A percentile compares a stretch with the other conserved stretches of the same genome.
These are phyloP conservation scores for Ranitomeya variabilis DNA, from an alignment of 2,113 vertebrate species.

Conservation along the genomic window DNA sequence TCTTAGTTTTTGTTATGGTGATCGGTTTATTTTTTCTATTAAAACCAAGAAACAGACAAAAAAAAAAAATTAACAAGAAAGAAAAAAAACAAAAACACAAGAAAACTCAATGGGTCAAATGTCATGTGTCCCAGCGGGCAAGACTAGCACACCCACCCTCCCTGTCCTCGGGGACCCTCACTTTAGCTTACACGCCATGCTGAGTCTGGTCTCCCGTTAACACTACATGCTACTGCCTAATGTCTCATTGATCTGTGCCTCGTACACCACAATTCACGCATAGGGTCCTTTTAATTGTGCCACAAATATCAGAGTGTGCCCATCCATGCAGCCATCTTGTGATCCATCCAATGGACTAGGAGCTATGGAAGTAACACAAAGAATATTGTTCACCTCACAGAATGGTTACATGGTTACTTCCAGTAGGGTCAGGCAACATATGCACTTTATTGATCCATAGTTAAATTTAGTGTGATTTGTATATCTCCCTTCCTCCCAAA, in stretches of 20 bases:
- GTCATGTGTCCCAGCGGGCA: conserved; percentile 45
- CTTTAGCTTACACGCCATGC: conserved; percentile 36
- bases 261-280: conserved; percentile 36
- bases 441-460: neutral
- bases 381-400: neutral
- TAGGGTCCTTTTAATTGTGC: neutral
- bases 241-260: conserved; percentile 48
- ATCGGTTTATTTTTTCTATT: conserved; percentile 79
- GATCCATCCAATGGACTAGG: neutral
- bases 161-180: conserved; percentile 31
- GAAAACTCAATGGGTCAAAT: conserved; percentile 48
- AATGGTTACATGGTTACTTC: neutral
- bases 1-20: conserved; percentile 71
- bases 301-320: neutral
- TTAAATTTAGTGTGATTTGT: neutral
- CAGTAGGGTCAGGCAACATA: neutral
- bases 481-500: neutral
- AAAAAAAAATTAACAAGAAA: conserved; percentile 51
- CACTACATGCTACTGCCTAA: conserved; percentile 39
- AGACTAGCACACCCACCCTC: conserved; percentile 51
- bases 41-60: conserved; percentile 70
- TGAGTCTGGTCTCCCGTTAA: conserved; percentile 26
- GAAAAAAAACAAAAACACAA: conserved; percentile 24
- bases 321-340: conserved; percentile 3
- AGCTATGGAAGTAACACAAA: neutral